Percentiles rank a stretch among this genome's conserved stretches.
Evolutionary conservation across 2,113 vertebrate genomes (phyloP).

Genomic region (Hipposideros armiger): DNA sequence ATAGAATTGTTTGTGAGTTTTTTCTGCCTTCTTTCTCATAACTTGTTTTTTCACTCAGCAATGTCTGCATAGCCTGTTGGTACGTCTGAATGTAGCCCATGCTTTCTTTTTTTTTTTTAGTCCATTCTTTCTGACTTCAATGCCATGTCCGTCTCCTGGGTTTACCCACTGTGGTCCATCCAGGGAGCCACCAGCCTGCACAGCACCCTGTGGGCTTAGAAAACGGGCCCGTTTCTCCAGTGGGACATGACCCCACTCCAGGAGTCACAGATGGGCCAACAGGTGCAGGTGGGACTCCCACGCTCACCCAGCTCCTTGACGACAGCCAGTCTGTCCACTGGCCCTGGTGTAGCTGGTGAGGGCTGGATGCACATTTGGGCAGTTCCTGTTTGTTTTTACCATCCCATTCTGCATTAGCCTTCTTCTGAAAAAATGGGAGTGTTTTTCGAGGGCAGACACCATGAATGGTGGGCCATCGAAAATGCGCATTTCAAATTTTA

Average conservation of each 20-base stretch:
- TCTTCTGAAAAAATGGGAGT: background rate
- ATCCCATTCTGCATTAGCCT: background rate
- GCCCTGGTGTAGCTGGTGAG: background rate
- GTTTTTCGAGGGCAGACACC: background rate
- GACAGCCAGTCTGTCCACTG: background rate
- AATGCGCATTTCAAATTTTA: background rate
- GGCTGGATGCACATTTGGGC: accelerated
- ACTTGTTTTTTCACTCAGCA: background rate
- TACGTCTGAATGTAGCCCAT: too few species aligned
- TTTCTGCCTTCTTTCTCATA: background rate
- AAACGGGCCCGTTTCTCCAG: background rate
- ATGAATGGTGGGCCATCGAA: background rate
- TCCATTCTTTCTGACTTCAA: background rate
- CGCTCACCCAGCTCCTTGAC: background rate
- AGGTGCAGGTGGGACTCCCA: too few species aligned
- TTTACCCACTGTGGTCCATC: background rate
- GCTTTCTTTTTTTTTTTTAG: background rate
- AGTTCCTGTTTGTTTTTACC: background rate
- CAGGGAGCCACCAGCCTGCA: background rate
- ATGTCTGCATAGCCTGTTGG: accelerated
- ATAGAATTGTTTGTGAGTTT: too few species aligned
- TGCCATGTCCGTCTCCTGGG: background rate
- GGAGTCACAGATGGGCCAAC: too few species aligned
- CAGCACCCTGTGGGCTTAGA: background rate
- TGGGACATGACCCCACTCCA: accelerated